A percentile compares a stretch with the other conserved stretches of the same genome.
Conservation (phyloP, 2,113 vertebrate genomes). For the Atherinomorus stipes region DNA sequence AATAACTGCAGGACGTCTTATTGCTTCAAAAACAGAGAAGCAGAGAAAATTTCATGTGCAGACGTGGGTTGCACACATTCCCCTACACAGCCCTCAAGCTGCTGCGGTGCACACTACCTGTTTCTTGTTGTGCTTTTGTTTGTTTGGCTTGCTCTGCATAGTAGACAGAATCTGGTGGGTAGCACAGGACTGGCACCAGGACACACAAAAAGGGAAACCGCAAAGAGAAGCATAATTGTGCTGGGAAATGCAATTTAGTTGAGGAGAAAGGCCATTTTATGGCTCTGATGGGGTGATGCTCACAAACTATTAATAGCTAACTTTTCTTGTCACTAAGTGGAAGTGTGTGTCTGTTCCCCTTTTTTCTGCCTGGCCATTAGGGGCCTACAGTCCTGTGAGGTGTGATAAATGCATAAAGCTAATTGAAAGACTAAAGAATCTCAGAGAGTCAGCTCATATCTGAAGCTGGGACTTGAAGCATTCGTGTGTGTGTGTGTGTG, state of each 20-base stretch:
- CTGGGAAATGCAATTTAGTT: conserved; percentile 53
- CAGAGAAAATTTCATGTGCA: conserved; percentile 6
- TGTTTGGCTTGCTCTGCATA: conserved; percentile 13
- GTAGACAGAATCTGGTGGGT: conserved; percentile 16
- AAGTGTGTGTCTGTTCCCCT: conserved; percentile 13
- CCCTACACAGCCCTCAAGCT: neutral
- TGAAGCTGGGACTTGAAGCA: conserved; percentile 7
- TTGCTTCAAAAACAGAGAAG: conserved; percentile 44
- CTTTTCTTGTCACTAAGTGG: conserved; percentile 24
- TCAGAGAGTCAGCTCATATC: conserved; percentile 17
- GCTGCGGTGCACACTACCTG: conserved; percentile 4
- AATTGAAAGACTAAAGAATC: conserved; percentile 25
- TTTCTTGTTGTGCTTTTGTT: conserved; percentile 4
- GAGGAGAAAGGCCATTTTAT: conserved; percentile 32
- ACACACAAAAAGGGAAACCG: conserved; percentile 13
- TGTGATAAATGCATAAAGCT: neutral
- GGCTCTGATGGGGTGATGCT: conserved; percentile 43
- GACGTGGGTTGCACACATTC: conserved; percentile 9
- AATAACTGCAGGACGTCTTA: conserved; percentile 55
- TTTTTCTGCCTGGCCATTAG: conserved; percentile 3
- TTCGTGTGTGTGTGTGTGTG: neutral
- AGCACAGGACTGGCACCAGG: conserved; percentile 7
- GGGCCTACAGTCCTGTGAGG: neutral
- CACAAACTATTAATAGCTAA: conserved; percentile 59
- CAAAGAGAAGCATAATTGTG: conserved; percentile 31